phyloP scores from a whole-genome alignment of 37 sponge, comb jelly and placozoan species.

The Agelas oroides region DNA sequence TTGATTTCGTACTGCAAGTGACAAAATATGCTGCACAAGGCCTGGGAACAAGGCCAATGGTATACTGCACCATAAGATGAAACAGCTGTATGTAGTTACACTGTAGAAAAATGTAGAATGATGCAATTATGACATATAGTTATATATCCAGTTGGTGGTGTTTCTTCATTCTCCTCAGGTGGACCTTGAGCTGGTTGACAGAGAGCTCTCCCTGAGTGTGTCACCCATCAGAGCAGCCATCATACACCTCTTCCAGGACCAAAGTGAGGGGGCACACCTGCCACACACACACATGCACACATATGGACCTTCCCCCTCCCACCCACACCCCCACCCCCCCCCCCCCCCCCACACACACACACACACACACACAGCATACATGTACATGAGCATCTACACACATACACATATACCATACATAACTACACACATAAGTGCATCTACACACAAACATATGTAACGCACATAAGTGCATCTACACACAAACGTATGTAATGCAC shows the following conservation, averaged over 20 bases:
- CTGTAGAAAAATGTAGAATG: too few relatives aligned
- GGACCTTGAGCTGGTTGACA: conserved; percentile 76
- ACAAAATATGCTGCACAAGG: too few relatives aligned
- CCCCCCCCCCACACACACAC: background rate
- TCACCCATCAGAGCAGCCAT: conserved; percentile 89
- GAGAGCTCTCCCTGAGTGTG: conserved; percentile 70
- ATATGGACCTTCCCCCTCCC: too few relatives aligned
- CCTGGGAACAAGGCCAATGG: too few relatives aligned
- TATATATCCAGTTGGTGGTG: too few relatives aligned
- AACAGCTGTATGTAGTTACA: too few relatives aligned
- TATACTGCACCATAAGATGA: too few relatives aligned
- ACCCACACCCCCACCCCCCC: too few relatives aligned
- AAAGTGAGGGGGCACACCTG: conserved; percentile 64
- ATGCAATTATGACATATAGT: too few relatives aligned
- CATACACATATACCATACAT: background rate
- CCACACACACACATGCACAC: background rate
- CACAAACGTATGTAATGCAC: background rate
- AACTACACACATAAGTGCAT: background rate
- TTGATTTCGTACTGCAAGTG: too few relatives aligned
- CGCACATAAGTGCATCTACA: background rate
- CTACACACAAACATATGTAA: background rate
- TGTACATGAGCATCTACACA: background rate
- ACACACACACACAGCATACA: conserved; percentile 9
- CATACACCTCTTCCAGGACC: conserved; percentile 80
- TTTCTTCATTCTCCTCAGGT: conserved; percentile 40